Percentiles rank a stretch among this genome's conserved stretches.
phyloP scores from a whole-genome alignment of 2,797 vertebrate species.

The Phataginus tetradactyla region DNA sequence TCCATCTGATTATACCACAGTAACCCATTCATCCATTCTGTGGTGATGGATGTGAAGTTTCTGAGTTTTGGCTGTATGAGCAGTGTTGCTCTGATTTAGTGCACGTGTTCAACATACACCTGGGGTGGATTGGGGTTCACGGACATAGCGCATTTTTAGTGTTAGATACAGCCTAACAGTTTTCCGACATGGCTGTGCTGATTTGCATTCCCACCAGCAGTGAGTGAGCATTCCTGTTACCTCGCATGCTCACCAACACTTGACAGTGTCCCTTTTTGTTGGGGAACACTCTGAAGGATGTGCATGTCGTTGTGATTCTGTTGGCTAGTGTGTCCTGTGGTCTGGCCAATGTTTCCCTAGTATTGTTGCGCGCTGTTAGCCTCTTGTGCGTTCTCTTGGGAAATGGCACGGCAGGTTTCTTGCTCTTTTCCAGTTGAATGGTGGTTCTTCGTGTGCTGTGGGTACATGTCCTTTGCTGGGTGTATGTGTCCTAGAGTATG shows the following conservation, averaged over 20 bases:
- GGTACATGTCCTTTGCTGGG: not conserved
- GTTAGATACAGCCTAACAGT: rapidly evolving
- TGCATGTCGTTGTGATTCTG: not conserved
- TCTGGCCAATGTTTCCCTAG: not conserved
- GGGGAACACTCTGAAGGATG: not conserved
- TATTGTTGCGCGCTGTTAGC: not conserved
- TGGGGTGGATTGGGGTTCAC: rapidly evolving
- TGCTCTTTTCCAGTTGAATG: not conserved
- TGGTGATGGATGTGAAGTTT: rapidly evolving
- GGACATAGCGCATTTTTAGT: rapidly evolving
- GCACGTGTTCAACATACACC: rapidly evolving
- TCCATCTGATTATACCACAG: not conserved
- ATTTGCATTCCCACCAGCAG: not conserved
- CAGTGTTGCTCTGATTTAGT: not conserved
- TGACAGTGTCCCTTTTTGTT: not conserved
- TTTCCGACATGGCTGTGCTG: rapidly evolving
- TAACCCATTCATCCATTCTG: rapidly evolving
- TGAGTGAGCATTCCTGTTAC: rapidly evolving
- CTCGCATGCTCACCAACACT: rapidly evolving
- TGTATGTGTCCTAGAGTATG: not conserved
- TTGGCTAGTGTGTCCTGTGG: not conserved
- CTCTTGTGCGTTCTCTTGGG: not conserved
- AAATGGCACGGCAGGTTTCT: not conserved
- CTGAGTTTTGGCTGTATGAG: not conserved
- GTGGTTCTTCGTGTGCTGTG: not conserved